Evolutionary conservation across 2,888 invertebrate genomes (phyloP).

Genomic region (Endomychus coccineus): DNA sequence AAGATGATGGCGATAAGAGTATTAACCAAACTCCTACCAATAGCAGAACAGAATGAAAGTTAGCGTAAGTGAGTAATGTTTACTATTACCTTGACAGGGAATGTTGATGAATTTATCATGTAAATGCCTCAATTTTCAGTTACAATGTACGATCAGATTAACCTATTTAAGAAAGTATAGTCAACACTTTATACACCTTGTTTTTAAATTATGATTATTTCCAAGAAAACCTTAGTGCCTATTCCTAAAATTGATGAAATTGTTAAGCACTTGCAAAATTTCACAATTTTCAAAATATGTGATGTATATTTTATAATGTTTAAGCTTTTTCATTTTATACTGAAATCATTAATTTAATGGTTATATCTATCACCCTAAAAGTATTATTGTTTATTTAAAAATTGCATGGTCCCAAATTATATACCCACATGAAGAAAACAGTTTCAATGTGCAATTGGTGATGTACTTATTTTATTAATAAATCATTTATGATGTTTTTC

Average conservation of each 20-base stretch:
- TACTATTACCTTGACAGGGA: conserved; percentile 7
- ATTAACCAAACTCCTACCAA: too few relatives aligned
- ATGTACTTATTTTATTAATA: not conserved
- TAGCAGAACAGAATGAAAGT: conserved; percentile 1
- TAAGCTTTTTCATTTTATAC: conserved; percentile 9
- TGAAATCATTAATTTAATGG: conserved; percentile 9
- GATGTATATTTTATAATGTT: conserved; percentile 10
- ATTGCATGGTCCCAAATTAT: conserved; percentile 13
- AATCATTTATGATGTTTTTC: not conserved
- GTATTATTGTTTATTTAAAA: conserved; percentile 15
- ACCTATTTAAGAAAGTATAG: conserved; percentile 3
- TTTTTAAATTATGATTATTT: too few relatives aligned
- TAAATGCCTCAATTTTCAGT: not conserved
- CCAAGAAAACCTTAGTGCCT: conserved; percentile 15
- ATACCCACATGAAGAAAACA: conserved; percentile 12
- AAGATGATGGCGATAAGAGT: too few relatives aligned
- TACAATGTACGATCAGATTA: not conserved
- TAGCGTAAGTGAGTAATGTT: conserved; percentile 2
- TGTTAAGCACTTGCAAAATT: conserved; percentile 5
- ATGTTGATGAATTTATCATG: conserved; percentile 7
- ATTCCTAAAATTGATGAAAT: conserved; percentile 13
- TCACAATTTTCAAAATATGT: conserved; percentile 10
- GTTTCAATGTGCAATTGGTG: conserved; percentile 12
- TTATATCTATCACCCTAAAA: conserved; percentile 12
- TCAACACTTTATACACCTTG: conserved; percentile 9